Evolutionary conservation across 2,113 vertebrate genomes (phyloP).

Genomic region (Macrotis lagotis): DNA sequence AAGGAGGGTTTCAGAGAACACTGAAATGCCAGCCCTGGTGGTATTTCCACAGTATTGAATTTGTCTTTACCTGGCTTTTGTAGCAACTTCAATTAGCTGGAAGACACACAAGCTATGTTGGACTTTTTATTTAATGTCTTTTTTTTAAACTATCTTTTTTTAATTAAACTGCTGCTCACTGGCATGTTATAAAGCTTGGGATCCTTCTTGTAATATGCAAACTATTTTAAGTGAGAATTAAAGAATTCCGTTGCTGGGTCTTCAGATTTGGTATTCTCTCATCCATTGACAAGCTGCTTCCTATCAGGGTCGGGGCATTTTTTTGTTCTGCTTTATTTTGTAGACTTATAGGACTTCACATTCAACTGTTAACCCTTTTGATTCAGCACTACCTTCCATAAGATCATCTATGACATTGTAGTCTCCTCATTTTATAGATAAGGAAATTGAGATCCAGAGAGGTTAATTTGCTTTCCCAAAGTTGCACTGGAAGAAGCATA

Average conservation of each 20-base stretch:
- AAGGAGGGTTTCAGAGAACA: constrained; percentile 63
- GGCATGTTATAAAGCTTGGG: constrained; percentile 14
- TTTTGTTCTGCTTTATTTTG: not conserved
- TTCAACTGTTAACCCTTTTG: not conserved
- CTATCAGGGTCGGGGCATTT: not conserved
- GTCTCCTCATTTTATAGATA: not conserved
- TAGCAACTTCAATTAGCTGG: constrained; percentile 75
- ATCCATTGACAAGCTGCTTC: not conserved
- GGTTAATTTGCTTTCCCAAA: not conserved
- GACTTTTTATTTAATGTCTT: constrained; percentile 1
- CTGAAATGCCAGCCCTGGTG: constrained; percentile 65
- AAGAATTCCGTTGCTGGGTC: constrained; percentile 38
- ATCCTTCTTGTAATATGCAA: constrained; percentile 60
- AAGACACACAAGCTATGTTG: constrained; percentile 51
- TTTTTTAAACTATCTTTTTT: constrained; percentile 54
- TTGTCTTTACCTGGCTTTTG: constrained; percentile 61
- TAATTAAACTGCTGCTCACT: constrained; percentile 66
- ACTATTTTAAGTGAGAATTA: constrained; percentile 40
- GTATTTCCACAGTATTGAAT: constrained; percentile 63
- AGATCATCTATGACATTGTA: not conserved
- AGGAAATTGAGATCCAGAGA: not conserved
- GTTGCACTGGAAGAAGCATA: not conserved
- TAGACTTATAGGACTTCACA: not conserved
- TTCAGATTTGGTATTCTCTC: not conserved
- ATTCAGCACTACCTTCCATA: not conserved